Evolutionary conservation across 2,888 invertebrate species (phyloP).

Genomic region (Dorcus hopei): DNA sequence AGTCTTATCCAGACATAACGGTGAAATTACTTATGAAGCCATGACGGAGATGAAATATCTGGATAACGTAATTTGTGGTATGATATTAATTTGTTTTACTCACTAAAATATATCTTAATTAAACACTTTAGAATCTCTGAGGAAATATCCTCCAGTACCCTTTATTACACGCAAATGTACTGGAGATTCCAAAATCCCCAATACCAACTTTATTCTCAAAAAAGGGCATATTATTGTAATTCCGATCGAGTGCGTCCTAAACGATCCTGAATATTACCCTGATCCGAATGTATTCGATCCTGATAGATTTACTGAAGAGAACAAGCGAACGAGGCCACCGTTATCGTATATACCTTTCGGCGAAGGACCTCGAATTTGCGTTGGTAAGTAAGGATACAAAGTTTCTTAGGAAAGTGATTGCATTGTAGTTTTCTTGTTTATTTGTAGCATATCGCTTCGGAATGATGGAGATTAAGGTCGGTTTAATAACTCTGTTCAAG

Average conservation of each 20-base stretch:
- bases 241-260: constrained; percentile 22
- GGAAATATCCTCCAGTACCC: constrained; percentile 12
- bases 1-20: constrained; percentile 35
- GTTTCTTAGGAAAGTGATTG: too few species aligned
- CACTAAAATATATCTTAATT: background rate
- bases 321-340: constrained; percentile 29
- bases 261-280: constrained; percentile 25
- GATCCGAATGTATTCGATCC: constrained; percentile 27
- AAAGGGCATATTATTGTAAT: constrained; percentile 10
- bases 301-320: constrained; percentile 30
- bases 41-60: constrained; percentile 49
- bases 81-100: background rate
- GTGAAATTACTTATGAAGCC: constrained; percentile 44
- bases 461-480: constrained; percentile 54
- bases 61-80: constrained; percentile 42
- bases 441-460: constrained; percentile 54
- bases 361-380: constrained; percentile 33
- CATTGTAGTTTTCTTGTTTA: background rate
- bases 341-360: constrained; percentile 32
- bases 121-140: constrained; percentile 10
- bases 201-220: constrained; percentile 6
- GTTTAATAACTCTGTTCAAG: constrained; percentile 50
- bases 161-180: constrained; percentile 10
- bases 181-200: constrained; percentile 15
- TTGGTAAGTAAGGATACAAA: constrained; percentile 21